Evolutionary conservation across 2,888 invertebrate genomes (phyloP).

Genomic region (Imbricaverruca yamaguchii): DNA sequence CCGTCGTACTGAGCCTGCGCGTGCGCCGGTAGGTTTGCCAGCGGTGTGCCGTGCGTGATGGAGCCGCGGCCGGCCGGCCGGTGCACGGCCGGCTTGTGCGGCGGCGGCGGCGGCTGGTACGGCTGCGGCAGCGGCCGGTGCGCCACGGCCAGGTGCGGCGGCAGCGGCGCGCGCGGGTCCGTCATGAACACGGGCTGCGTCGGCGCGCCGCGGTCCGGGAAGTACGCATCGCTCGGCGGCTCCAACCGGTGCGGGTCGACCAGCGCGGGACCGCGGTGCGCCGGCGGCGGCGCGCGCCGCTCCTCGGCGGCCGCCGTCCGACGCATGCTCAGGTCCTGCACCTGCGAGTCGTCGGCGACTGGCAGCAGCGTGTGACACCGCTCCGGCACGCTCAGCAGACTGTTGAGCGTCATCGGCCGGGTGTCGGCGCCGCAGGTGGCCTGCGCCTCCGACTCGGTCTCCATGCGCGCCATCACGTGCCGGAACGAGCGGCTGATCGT

Average conservation of each 20-base stretch:
- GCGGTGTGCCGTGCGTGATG: constrained; percentile 34
- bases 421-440: not conserved
- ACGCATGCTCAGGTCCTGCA: constrained; percentile 23
- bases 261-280: not conserved
- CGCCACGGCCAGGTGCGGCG: constrained; percentile 30
- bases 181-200: constrained; percentile 33
- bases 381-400: constrained; percentile 1
- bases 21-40: constrained; percentile 2
- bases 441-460: constrained; percentile 24
- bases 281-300: not conserved
- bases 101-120: constrained; percentile 38
- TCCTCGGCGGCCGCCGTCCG: not conserved
- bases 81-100: constrained; percentile 28
- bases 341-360: not conserved
- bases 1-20: constrained; percentile 36
- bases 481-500: constrained; percentile 25
- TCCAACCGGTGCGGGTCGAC: not conserved
- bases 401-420: not conserved
- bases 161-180: constrained; percentile 35
- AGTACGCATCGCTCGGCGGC: constrained; percentile 3
- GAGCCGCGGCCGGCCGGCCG: constrained; percentile 31
- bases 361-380: not conserved
- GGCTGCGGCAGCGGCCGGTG: constrained; percentile 36
- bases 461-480: constrained; percentile 23
- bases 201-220: not conserved